Conservation (phyloP, 2,797 vertebrate genomes). For the Chiloscyllium punctatum region DNA sequence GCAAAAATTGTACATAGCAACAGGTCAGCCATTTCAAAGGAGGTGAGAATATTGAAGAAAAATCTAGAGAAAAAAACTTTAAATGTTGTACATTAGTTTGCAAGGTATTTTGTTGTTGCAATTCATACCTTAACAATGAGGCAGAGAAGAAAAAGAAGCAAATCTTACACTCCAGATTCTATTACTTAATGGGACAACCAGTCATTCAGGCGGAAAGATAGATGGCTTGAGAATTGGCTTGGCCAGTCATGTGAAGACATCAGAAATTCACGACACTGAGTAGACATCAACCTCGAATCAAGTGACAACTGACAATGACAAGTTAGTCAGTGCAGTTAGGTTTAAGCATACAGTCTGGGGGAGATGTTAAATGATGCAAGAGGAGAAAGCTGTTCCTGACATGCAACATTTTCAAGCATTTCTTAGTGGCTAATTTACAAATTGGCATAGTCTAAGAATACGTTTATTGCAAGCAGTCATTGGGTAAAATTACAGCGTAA, state of each 20-base stretch:
- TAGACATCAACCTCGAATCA: not conserved
- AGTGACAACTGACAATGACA: not conserved
- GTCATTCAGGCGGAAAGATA: not conserved
- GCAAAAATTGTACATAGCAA: not conserved
- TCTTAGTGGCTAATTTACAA: not conserved
- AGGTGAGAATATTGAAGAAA: not conserved
- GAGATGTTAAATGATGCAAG: not conserved
- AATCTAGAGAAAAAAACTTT: not conserved
- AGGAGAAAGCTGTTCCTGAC: not conserved
- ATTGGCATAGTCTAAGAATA: not conserved
- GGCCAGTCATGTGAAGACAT: not conserved
- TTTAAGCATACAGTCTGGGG: not conserved
- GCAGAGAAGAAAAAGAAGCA: not conserved
- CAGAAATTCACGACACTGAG: not conserved
- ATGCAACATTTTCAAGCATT: not conserved
- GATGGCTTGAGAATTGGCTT: not conserved
- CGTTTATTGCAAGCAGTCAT: not conserved
- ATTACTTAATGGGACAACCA: not conserved
- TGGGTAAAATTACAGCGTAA: not conserved
- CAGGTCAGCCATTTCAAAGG: not conserved
- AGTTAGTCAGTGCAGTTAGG: not conserved
- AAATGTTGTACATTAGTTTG: not conserved
- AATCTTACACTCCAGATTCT: not conserved
- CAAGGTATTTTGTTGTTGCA: not conserved
- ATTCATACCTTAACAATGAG: not conserved